Evolutionary conservation across 1,140 invertebrate genomes (phyloP), one percentile per base, ranked within the genome.

Genomic region (Campoletis sonorensis): DNA sequence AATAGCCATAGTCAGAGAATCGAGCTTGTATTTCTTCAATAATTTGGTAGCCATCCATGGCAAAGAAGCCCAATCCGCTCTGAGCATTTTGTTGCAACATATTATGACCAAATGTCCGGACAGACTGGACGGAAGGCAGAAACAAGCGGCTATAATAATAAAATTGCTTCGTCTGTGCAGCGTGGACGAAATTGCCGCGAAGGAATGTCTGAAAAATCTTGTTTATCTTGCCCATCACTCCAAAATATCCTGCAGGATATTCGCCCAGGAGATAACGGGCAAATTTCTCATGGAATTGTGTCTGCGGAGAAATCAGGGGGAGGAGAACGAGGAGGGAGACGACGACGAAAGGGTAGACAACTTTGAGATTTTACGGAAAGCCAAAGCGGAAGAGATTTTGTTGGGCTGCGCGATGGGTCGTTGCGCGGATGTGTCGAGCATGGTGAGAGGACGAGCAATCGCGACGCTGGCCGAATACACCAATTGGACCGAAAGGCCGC

Each of bases 91-190:
- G 4, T 86, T 95, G 21, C 94, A 95, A 76, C 92, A 94, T 21
- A 73, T 95, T 18, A 94, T 94, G 87, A 79, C 92, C 0, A 92
- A 92, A 61, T 93, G 93, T 78, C 93, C 94, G 18, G 95, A 95
- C 68, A 91, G 92, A 82, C 84, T 93, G 1, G 95, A 95, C 71
- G 92, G 92, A 33, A 87, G 95, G 79, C 89, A 90, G 45, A 94
- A 93, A 84, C 93, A 93, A 40, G 92, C 94, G 13, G 81, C 89
- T 68, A 84, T 93, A 16, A 84, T 95, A 15, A 85, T 93, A 10
- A 92, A 89, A 76, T 86, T 95, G 4, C 84, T 94, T 18, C 86
- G 87, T 76, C 83, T 92, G 30, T 90, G 93, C 33, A 4, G 84
- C 85, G 68, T 51, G 85, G 26, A 81, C 91, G 27, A 54, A 49